Percentiles rank a stretch among this genome's conserved stretches.
These are phyloP conservation scores for Bombus haemorrhoidalis DNA, from an alignment of 1,140 invertebrate genomes.

Conservation along the genomic window DNA sequence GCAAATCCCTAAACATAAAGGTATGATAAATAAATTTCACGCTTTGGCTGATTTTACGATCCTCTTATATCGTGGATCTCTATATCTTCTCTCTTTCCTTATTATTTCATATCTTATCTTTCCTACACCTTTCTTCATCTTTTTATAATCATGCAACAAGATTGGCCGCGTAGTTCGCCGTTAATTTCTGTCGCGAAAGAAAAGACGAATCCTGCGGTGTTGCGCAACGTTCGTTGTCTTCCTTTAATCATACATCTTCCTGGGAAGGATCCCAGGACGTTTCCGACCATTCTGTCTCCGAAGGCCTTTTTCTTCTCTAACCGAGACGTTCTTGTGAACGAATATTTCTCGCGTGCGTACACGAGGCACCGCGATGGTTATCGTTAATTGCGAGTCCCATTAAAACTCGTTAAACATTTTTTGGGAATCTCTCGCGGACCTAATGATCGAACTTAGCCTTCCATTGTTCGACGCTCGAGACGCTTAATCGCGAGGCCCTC, in stretches of 20 bases:
- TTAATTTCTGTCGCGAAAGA: constrained; percentile 34
- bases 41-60: not conserved
- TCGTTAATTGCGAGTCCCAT: not conserved
- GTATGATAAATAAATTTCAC: not conserved
- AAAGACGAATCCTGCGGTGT: constrained; percentile 47
- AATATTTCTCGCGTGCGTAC: not conserved
- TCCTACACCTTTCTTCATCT: not conserved
- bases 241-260: constrained; percentile 65
- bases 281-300: constrained; percentile 65
- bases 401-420: not conserved
- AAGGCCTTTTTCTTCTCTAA: constrained; percentile 37
- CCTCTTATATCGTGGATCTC: not conserved
- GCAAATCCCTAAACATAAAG: not conserved
- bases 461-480: not conserved
- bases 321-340: constrained; percentile 34
- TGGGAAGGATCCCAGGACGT: constrained; percentile 69
- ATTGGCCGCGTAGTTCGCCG: not conserved
- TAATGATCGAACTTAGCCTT: constrained; percentile 20
- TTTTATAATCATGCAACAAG: not conserved
- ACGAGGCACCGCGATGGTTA: not conserved
- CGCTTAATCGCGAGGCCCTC: not conserved
- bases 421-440: not conserved
- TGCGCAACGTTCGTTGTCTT: constrained; percentile 53
- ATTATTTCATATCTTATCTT: too few relatives aligned
- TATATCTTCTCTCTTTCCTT: not conserved